phyloP scores from a whole-genome alignment of 1,140 invertebrate genomes.

The Paralvinella palmiformis region DNA sequence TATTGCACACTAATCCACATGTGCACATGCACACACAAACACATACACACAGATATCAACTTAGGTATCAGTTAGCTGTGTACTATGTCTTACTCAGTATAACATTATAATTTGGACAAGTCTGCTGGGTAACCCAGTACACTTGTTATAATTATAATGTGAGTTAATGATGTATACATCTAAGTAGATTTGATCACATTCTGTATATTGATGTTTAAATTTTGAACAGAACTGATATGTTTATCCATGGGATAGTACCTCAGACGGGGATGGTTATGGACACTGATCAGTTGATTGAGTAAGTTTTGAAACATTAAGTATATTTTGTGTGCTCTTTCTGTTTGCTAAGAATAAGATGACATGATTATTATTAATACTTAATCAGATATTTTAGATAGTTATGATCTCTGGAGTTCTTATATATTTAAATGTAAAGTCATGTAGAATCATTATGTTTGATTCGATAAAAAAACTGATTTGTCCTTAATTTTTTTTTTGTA shows the following conservation, averaged over 20 bases:
- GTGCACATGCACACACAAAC: no score
- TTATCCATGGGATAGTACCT: constrained; percentile 83
- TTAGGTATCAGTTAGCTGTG: no score
- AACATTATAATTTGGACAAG: no score
- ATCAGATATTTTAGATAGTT: not conserved
- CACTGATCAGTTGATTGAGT: constrained; percentile 44
- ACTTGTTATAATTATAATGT: no score
- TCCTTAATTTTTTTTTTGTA: constrained; percentile 50
- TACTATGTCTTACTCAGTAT: no score
- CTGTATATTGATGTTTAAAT: not conserved
- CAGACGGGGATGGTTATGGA: constrained; percentile 86
- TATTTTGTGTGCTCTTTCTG: not conserved
- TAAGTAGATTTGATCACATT: not conserved
- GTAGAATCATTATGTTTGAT: not conserved
- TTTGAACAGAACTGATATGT: constrained; percentile 69
- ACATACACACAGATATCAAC: no score
- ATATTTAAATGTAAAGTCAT: not conserved
- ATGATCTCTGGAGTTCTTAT: not conserved
- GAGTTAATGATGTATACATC: no score
- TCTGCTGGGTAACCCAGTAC: no score
- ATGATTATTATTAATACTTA: not conserved
- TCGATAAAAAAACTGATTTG: no score
- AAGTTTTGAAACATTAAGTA: constrained; percentile 17
- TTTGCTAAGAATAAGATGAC: not conserved
- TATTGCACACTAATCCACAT: no score